Conservation (phyloP, 1,140 invertebrate genomes). For the Caenorhabditis tropicalis region DNA sequence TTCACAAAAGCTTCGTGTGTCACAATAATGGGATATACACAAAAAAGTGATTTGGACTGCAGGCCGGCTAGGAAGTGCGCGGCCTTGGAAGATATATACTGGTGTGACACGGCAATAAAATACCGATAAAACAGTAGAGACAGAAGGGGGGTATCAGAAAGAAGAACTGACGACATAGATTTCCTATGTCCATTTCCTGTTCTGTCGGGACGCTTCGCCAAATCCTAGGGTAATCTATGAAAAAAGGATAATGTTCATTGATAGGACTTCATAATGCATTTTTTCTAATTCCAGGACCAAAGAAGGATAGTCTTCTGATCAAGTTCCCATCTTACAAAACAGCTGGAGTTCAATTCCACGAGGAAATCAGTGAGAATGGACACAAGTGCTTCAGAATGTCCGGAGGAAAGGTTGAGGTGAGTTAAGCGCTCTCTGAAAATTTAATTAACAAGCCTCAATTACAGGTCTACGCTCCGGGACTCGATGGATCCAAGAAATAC, state of each 20-base stretch:
- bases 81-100: conserved; percentile 36
- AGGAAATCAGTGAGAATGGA: conserved; percentile 67
- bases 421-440: background rate
- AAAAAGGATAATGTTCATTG: no score
- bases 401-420: conserved; percentile 69
- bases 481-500: conserved; percentile 66
- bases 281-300: conserved; percentile 62
- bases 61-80: conserved; percentile 22
- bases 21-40: background rate
- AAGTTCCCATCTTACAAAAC: conserved; percentile 71
- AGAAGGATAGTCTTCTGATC: conserved; percentile 69
- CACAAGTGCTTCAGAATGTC: conserved; percentile 71
- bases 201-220: conserved; percentile 19
- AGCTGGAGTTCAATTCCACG: conserved; percentile 69
- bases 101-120: conserved; percentile 11
- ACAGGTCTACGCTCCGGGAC: conserved; percentile 64
- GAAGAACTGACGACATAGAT: conserved; percentile 33
- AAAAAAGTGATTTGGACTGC: background rate
- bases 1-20: background rate
- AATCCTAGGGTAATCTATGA: background rate
- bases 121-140: conserved; percentile 35
- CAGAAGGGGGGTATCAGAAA: conserved; percentile 25
- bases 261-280: no score
- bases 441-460: background rate
- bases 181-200: conserved; percentile 29